These are phyloP conservation scores for Pteria penguin DNA, from an alignment of 2,888 invertebrate species.

Conservation along the genomic window DNA sequence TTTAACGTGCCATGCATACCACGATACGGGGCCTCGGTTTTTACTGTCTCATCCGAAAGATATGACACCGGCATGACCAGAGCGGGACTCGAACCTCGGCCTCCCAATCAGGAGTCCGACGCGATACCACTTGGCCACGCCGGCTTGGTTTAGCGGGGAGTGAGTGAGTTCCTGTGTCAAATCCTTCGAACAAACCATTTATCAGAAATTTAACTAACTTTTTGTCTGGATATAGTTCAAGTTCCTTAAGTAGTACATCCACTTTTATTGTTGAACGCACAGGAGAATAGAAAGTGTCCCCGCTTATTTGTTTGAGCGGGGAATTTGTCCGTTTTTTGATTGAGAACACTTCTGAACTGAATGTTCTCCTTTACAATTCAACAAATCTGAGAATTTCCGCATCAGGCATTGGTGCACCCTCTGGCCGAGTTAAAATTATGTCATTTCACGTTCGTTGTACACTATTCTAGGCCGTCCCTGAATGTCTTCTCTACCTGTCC, in stretches of 20 bases:
- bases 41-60: no score
- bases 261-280: constrained; percentile 2
- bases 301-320: neutral
- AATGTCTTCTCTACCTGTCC: neutral
- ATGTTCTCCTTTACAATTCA: constrained; percentile 4
- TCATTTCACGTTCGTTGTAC: constrained; percentile 7
- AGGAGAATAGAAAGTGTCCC: neutral
- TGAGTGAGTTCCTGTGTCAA: constrained; percentile 2
- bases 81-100: no score
- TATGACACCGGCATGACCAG: no score
- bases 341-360: neutral
- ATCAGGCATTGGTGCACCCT: constrained; percentile 2
- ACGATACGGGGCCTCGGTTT: no score
- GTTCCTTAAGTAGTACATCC: neutral
- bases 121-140: no score
- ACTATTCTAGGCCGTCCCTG: neutral
- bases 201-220: no score
- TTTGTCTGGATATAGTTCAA: constrained; percentile 4
- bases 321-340: neutral
- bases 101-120: no score
- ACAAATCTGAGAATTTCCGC: constrained; percentile 6
- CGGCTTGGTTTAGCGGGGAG: no score
- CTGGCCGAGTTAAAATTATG: constrained; percentile 12
- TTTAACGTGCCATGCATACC: no score
- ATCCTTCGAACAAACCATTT: constrained; percentile 18